Evolutionary conservation across 2,888 invertebrate species (phyloP).

Genomic region (Lumbricus terrestris): DNA sequence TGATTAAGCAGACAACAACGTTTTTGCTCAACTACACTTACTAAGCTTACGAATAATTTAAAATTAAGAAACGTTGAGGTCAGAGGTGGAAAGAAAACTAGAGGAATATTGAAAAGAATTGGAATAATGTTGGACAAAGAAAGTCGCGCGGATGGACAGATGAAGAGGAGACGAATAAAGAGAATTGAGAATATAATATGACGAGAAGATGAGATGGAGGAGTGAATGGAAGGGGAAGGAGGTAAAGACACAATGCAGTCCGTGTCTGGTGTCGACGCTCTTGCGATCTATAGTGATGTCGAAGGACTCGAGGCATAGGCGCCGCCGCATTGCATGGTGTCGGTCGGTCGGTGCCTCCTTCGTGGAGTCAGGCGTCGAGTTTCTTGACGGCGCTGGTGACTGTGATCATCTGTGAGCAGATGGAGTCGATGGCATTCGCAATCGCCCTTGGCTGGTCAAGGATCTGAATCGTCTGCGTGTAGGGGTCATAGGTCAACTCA

Average conservation of each 20-base stretch:
- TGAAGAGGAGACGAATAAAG: neutral
- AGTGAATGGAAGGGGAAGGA: neutral
- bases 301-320: no score
- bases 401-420: slow-evolving; percentile 13
- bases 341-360: no score
- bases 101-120: neutral
- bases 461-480: slow-evolving; percentile 90
- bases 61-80: no score
- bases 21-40: no score
- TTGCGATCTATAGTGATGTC: neutral
- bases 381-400: slow-evolving; percentile 28
- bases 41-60: no score
- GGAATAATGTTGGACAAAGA: neutral
- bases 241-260: no score
- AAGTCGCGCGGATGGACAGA: neutral
- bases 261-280: neutral
- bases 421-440: slow-evolving; percentile 16
- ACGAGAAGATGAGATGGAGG: neutral
- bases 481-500: slow-evolving; percentile 89
- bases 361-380: slow-evolving; percentile 17
- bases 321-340: no score
- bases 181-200: neutral
- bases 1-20: no score
- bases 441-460: slow-evolving; percentile 59
- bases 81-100: neutral